Conservation (phyloP, 2,113 vertebrate genomes). For the Aythya baeri region DNA sequence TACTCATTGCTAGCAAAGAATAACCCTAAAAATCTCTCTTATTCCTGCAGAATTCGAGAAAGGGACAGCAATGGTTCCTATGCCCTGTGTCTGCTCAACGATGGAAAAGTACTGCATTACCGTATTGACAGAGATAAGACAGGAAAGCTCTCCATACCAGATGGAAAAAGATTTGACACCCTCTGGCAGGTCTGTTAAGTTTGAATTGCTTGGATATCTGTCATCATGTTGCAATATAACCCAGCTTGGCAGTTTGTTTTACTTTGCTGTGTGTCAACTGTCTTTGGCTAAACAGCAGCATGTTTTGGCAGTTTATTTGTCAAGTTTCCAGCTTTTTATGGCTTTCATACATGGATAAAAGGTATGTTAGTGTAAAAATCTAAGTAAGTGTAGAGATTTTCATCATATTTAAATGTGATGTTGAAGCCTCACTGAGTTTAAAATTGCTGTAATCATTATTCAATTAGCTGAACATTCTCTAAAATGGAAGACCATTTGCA, state of each 20-base stretch:
- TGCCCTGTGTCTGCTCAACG: constrained; percentile 90
- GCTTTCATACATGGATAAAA: neutral
- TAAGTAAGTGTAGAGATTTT: neutral
- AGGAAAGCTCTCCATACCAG: constrained; percentile 92
- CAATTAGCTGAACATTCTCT: neutral
- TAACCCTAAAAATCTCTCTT: neutral
- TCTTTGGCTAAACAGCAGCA: neutral
- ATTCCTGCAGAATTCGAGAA: constrained; percentile 85
- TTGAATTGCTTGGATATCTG: neutral
- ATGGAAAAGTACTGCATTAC: constrained; percentile 91
- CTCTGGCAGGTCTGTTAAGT: constrained; percentile 90
- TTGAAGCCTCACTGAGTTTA: neutral
- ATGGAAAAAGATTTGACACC: constrained; percentile 97
- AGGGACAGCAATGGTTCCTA: constrained; percentile 88
- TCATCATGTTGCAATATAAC: neutral
- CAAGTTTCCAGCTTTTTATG: neutral
- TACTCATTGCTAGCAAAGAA: neutral
- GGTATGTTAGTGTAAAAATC: neutral
- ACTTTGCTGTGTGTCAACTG: neutral
- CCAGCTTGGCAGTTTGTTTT: neutral
- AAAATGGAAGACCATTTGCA: neutral
- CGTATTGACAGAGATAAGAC: constrained; percentile 90
- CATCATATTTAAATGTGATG: neutral
- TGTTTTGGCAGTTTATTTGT: neutral
- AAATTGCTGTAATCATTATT: neutral